Evolutionary conservation across 2,888 invertebrate species (phyloP).

Genomic region (Plebejus anna): DNA sequence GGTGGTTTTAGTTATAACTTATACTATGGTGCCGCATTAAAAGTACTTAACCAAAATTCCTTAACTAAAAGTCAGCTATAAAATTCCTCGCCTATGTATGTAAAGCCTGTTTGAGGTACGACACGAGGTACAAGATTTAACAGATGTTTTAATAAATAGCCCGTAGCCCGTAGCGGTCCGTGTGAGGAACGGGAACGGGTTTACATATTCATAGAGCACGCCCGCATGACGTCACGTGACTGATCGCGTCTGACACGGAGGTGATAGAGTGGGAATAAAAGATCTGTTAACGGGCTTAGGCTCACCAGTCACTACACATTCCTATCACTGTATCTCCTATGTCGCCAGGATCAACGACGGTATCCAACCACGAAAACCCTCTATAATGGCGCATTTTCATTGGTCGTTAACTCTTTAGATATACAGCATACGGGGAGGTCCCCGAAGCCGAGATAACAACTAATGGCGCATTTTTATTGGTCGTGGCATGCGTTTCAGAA

Average conservation of each 20-base stretch:
- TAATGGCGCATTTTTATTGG: too few species aligned
- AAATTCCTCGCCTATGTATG: not conserved
- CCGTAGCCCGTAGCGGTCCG: slow-evolving; percentile 27
- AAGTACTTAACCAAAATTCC: not conserved
- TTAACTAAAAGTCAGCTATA: not conserved
- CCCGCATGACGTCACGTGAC: slow-evolving; percentile 64
- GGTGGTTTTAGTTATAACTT: not conserved
- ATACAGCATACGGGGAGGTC: too few species aligned
- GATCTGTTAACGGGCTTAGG: not conserved
- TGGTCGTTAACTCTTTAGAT: too few species aligned
- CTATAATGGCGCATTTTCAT: too few species aligned
- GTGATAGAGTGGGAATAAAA: not conserved
- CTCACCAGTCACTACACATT: too few species aligned
- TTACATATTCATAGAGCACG: slow-evolving; percentile 64
- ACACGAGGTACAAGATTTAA: slow-evolving; percentile 1
- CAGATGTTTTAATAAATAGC: slow-evolving; percentile 15
- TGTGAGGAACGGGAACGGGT: slow-evolving; percentile 56
- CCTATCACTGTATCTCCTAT: too few species aligned
- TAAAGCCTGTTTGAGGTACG: not conserved
- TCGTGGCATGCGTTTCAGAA: too few species aligned
- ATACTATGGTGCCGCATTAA: not conserved
- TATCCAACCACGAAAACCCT: too few species aligned
- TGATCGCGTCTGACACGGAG: slow-evolving; percentile 18
- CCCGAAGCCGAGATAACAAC: too few species aligned
- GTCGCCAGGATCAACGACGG: too few species aligned